Percentiles rank a stretch among this genome's conserved stretches.
Conservation (phyloP, 2,888 invertebrate species). For the Oconnorella tubifera region DNA sequence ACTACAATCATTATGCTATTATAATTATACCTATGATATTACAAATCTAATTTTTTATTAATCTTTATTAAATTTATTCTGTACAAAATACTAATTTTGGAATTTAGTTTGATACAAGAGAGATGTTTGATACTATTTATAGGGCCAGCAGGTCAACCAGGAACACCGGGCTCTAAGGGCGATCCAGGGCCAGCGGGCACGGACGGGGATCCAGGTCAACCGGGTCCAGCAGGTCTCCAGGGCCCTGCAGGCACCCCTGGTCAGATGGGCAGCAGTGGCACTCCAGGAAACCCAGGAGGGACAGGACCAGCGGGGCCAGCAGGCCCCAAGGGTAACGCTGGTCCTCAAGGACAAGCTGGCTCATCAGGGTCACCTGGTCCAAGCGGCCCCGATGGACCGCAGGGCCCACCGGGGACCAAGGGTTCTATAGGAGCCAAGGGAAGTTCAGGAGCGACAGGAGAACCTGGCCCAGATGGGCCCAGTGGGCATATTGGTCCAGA, state of each 20-base stretch:
- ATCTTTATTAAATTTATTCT: too few relatives aligned
- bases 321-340: slow-evolving; percentile 6
- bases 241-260: slow-evolving; percentile 10
- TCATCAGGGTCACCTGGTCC: slow-evolving; percentile 1
- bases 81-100: too few relatives aligned
- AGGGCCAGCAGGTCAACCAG: slow-evolving; percentile 19
- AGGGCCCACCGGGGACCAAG: background rate
- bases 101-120: too few relatives aligned
- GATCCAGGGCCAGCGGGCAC: background rate
- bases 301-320: slow-evolving; percentile 10
- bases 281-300: background rate
- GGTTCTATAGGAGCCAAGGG: slow-evolving; percentile 20
- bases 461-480: background rate
- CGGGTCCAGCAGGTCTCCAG: too few relatives aligned
- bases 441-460: slow-evolving; percentile 8
- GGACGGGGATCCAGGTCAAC: background rate
- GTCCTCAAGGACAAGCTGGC: slow-evolving; percentile 8
- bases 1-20: too few relatives aligned
- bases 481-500: background rate
- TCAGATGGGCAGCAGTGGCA: slow-evolving; percentile 10
- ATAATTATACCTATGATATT: too few relatives aligned
- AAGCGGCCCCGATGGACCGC: slow-evolving; percentile 16
- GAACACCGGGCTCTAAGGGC: slow-evolving; percentile 9
- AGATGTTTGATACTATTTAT: too few relatives aligned
- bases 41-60: too few relatives aligned